Evolutionary conservation across 2,888 invertebrate genomes (phyloP), one percentile per base, ranked within the genome.

Genomic region (Drosophila affinis): DNA sequence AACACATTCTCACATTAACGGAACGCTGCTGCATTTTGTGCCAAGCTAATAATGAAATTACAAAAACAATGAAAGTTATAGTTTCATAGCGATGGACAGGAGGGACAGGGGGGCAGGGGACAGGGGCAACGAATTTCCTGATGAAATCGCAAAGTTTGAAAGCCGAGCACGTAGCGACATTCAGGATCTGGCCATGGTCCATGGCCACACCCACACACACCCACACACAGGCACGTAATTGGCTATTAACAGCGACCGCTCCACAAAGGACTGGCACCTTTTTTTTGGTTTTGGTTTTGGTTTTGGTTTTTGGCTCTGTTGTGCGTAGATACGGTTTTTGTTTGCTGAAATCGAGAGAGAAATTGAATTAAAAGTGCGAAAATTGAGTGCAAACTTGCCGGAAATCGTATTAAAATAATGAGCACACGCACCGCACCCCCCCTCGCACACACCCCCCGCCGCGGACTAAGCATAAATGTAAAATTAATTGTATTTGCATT

Each of bases 361-460:
- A 88, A 86, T 86, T 84, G 62, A 84, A 88, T 86, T 86, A 87
- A 81, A 84, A 84, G 76, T 81, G 79, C 75, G 73, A 84, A 88
- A 82, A 83, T 77, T 76, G 62, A 69, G 59, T 76, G 62, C 54
- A 44, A 76, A 72, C 63, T 54, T 62, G 55, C 56, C 56, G 51
- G 29, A 68, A 75, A 78, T 67, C 10, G 29, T 46, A 62, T 68
- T 62, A 65, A 71, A 63, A 58, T 56, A 17, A 32, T 21, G 48
- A 46, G 52, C 29, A 14, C 34, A 10, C 10, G 3, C 10, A 2
- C 1, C 2, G 10, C 12, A 34, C 14, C 5, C 34, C 18, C 18
- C 34, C 18, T 2, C 18, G 18, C 18, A 18, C 18, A 34, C 14
- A 14, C 34, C 34, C 2, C 4, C 52, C 34, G 4, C 4, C 52